phyloP scores from a whole-genome alignment of 2,797 vertebrate species.

The Enteromius argenteus region DNA sequence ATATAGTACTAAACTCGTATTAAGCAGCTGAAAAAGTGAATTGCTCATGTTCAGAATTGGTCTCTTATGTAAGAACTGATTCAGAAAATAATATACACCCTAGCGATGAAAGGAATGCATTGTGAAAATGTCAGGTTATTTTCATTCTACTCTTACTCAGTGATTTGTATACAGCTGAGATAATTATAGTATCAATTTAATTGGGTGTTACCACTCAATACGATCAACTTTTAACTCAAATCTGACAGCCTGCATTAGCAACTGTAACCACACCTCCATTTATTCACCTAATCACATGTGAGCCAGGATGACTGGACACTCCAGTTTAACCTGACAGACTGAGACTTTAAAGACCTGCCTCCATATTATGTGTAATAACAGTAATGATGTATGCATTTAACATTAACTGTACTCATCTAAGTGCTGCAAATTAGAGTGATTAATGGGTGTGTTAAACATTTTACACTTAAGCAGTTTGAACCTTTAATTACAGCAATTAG shows the following conservation, averaged over 20 bases:
- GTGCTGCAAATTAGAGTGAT: constrained; percentile 34
- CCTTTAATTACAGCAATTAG: constrained; percentile 36
- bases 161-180: constrained; percentile 1
- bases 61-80: neutral
- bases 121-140: constrained; percentile 12
- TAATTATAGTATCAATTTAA: constrained; percentile 36
- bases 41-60: neutral
- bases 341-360: constrained; percentile 22
- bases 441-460: constrained; percentile 41
- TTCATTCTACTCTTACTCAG: constrained; percentile 15
- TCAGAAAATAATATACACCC: constrained; percentile 1
- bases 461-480: constrained; percentile 22
- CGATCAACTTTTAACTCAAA: constrained; percentile 4
- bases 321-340: constrained; percentile 54
- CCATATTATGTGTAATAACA: constrained; percentile 32
- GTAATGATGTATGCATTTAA: constrained; percentile 23
- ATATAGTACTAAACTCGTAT: neutral
- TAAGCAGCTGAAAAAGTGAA: neutral
- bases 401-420: constrained; percentile 30
- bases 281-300: constrained; percentile 41
- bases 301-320: constrained; percentile 25
- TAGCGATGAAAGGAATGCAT: neutral
- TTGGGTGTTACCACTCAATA: constrained; percentile 24
- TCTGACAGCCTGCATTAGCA: constrained; percentile 24
- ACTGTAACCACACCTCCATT: constrained; percentile 51